A percentile compares a stretch with the other conserved stretches of the same genome.
These are phyloP conservation scores for Syrrhaptes paradoxus DNA, from an alignment of 2,113 vertebrate species.

Conservation along the genomic window DNA sequence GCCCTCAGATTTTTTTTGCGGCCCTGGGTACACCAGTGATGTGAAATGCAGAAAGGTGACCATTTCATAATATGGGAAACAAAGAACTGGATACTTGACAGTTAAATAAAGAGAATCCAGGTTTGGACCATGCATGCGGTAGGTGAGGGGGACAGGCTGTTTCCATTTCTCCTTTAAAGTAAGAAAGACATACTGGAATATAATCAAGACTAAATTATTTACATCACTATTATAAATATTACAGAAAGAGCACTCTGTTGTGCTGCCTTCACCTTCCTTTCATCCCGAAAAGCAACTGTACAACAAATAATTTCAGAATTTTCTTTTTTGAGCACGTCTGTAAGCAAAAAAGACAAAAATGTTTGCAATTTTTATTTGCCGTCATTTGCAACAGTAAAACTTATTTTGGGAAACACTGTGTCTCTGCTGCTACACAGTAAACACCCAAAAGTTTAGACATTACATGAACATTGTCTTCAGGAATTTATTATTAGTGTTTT, in stretches of 20 bases:
- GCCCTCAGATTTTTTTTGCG: no score
- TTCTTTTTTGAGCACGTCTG: not conserved
- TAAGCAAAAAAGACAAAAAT: not conserved
- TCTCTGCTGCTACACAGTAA: not conserved
- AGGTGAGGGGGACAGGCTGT: not conserved
- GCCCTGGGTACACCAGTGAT: not conserved
- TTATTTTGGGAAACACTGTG: not conserved
- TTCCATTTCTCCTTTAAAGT: not conserved
- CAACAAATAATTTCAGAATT: not conserved
- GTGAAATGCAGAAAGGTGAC: not conserved
- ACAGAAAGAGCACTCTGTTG: constrained; percentile 11
- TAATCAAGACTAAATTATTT: constrained; percentile 44
- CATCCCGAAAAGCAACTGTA: not conserved
- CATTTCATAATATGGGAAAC: rapidly evolving
- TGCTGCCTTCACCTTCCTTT: not conserved
- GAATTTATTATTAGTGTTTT: constrained; percentile 8
- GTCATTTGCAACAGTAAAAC: not conserved
- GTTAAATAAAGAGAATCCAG: not conserved
- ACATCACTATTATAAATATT: constrained; percentile 32
- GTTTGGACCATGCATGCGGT: not conserved
- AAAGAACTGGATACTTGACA: not conserved
- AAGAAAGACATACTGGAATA: not conserved
- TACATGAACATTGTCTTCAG: not conserved
- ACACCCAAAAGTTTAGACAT: not conserved
- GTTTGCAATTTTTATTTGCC: not conserved